Percentiles rank a stretch among this genome's conserved stretches.
Evolutionary conservation across 2,113 vertebrate species (phyloP).

Genomic region (Engraulis encrasicolus): DNA sequence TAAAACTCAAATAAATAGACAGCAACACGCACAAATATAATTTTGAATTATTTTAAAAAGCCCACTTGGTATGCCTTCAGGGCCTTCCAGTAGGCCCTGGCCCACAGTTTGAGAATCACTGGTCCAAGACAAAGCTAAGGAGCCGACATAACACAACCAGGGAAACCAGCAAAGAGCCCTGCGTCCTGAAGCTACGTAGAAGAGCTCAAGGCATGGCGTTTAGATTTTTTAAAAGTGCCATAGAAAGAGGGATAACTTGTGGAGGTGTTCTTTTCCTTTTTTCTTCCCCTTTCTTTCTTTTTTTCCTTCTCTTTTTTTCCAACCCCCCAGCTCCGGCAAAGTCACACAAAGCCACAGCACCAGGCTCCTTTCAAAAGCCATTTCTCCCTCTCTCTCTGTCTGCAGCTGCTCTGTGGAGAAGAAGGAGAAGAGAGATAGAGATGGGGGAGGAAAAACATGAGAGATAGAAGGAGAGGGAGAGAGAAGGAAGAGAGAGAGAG

Average conservation of each 20-base stretch:
- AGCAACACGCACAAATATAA: no score
- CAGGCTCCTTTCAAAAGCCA: slow-evolving; percentile 86
- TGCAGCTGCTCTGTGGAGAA: slow-evolving; percentile 83
- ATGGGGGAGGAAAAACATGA: slow-evolving; percentile 53
- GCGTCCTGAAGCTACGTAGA: neutral
- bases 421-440: slow-evolving; percentile 53
- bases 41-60: no score
- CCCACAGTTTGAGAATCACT: no score
- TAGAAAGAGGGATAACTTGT: neutral
- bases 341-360: slow-evolving; percentile 57
- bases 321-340: neutral
- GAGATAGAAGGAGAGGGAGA: neutral
- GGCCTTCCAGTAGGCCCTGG: no score
- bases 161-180: neutral
- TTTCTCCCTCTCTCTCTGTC: no score
- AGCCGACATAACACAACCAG: neutral
- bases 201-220: neutral
- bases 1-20: no score
- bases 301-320: no score
- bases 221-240: neutral
- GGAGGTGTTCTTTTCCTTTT: neutral
- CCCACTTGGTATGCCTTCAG: no score
- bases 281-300: no score
- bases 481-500: neutral
- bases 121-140: neutral